Conservation (phyloP, 2,888 invertebrate species). For the Drosophila cyrtoloma region DNA sequence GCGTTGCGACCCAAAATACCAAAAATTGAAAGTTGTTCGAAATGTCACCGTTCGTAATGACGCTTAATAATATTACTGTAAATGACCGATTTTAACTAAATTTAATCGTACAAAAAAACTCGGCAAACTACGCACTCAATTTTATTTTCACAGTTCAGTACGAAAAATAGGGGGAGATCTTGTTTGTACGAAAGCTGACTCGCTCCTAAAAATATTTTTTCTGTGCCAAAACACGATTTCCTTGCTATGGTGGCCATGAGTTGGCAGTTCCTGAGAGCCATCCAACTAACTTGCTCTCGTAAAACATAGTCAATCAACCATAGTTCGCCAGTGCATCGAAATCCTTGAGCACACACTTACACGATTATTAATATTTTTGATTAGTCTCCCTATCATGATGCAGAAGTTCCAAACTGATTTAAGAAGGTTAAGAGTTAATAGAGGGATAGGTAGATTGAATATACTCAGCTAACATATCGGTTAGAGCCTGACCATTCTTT, state of each 20-base stretch:
- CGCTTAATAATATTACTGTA: background rate
- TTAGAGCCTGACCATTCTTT: too few species aligned
- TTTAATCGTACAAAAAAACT: background rate
- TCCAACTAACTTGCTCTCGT: background rate
- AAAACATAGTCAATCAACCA: background rate
- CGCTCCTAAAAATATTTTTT: background rate
- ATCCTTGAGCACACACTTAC: background rate
- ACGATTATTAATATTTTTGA: constrained; percentile 64
- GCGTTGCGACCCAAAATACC: background rate
- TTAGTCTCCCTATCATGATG: constrained; percentile 94
- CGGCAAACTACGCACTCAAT: too few species aligned
- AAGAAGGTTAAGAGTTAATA: too few species aligned
- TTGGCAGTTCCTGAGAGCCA: background rate
- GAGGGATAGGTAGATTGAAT: too few species aligned
- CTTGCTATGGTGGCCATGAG: background rate
- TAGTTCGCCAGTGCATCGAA: background rate
- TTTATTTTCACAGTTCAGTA: background rate
- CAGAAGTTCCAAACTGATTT: constrained; percentile 94
- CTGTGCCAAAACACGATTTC: background rate
- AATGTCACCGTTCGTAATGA: background rate
- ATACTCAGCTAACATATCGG: too few species aligned
- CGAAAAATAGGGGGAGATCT: background rate
- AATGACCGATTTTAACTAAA: background rate
- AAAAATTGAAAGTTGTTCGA: background rate
- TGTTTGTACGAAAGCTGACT: background rate